A percentile compares a stretch with the other conserved stretches of the same genome.
These are phyloP conservation scores for Arothron firmamentum DNA, from an alignment of 2,113 vertebrate species.

Conservation along the genomic window DNA sequence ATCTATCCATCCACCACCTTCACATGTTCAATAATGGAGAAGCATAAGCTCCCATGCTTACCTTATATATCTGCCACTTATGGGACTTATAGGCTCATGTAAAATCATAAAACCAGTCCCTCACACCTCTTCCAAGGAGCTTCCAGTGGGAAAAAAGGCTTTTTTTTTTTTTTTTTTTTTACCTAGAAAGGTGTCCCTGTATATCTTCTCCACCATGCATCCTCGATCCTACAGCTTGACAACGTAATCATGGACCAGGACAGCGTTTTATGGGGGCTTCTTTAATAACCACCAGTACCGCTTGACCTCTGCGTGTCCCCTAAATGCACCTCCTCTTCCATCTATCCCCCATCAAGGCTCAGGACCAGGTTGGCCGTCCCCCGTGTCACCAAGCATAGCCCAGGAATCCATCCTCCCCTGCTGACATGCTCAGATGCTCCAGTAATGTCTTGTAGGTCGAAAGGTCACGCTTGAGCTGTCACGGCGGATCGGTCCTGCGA, in stretches of 20 bases:
- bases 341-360: slow-evolving; percentile 34
- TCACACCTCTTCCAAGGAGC: slow-evolving; percentile 10
- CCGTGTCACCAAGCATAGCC: slow-evolving; percentile 27
- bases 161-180: slow-evolving; percentile 51
- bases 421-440: slow-evolving; percentile 68
- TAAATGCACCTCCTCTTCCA: slow-evolving; percentile 46
- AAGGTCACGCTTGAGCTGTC: slow-evolving; percentile 67
- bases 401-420: slow-evolving; percentile 34
- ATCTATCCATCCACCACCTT: slow-evolving; percentile 14
- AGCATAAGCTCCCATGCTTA: not conserved
- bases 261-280: slow-evolving; percentile 66
- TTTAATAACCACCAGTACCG: slow-evolving; percentile 68
- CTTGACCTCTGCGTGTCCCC: slow-evolving; percentile 66
- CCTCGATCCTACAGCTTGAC: slow-evolving; percentile 50
- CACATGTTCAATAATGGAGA: slow-evolving; percentile 14
- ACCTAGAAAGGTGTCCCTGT: slow-evolving; percentile 15
- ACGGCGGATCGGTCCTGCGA: slow-evolving; percentile 53
- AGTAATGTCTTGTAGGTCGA: slow-evolving; percentile 64
- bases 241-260: slow-evolving; percentile 71
- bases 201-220: slow-evolving; percentile 51
- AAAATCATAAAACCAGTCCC: slow-evolving; percentile 12
- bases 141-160: slow-evolving; percentile 11
- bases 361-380: slow-evolving; percentile 39
- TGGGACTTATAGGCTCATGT: slow-evolving; percentile 22
- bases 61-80: slow-evolving; percentile 16